Percentiles rank a stretch among this genome's conserved stretches.
phyloP scores from a whole-genome alignment of 2,888 invertebrate genomes.

The Thera britannica region DNA sequence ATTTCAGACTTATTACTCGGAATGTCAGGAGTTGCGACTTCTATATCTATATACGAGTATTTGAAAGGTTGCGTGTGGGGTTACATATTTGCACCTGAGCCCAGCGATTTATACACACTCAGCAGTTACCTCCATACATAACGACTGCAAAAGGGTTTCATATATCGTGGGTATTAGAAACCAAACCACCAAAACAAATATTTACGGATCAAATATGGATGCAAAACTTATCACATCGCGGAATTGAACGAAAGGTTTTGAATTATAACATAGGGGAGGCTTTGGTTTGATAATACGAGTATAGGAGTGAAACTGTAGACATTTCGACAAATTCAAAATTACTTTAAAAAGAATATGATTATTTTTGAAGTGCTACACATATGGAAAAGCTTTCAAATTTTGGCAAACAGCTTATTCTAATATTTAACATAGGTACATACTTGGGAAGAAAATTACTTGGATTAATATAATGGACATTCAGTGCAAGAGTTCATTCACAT shows the following conservation, averaged over 20 bases:
- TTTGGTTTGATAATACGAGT: too few species aligned
- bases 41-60: not conserved
- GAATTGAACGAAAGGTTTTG: too few species aligned
- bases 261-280: too few species aligned
- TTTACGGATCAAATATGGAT: not conserved
- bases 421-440: too few species aligned
- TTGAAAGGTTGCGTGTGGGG: slow-evolving; percentile 9
- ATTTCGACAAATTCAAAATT: too few species aligned
- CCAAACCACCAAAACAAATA: not conserved
- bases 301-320: too few species aligned
- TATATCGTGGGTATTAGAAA: not conserved
- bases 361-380: too few species aligned
- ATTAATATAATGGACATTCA: not conserved
- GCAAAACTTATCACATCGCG: too few species aligned
- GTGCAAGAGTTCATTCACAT: not conserved
- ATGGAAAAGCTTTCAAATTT: too few species aligned
- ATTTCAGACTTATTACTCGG: slow-evolving; percentile 26
- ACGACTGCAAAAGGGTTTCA: not conserved
- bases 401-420: too few species aligned
- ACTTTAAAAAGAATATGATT: too few species aligned
- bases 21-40: slow-evolving; percentile 4
- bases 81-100: not conserved
- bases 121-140: not conserved
- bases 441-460: too few species aligned
- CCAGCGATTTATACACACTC: not conserved